Evolutionary conservation across 2,797 vertebrate species (phyloP).

Genomic region (Delichon dasypus): DNA sequence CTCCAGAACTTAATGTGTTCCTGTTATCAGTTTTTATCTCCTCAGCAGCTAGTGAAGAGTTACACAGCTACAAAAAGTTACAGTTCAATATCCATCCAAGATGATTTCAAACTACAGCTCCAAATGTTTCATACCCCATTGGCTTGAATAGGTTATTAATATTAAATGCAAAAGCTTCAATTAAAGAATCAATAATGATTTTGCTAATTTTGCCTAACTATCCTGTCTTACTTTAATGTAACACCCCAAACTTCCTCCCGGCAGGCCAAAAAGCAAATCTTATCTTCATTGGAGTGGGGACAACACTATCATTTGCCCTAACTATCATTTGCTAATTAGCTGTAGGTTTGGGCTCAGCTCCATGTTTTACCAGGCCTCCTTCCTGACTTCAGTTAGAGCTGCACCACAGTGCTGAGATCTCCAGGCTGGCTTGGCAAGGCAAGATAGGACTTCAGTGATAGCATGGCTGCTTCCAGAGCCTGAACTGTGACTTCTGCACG

Average conservation of each 20-base stretch:
- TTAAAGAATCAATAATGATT: not conserved
- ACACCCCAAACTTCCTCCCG: not conserved
- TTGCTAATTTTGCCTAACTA: not conserved
- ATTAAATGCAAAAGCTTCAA: not conserved
- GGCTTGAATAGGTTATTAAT: not conserved
- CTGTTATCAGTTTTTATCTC: not conserved
- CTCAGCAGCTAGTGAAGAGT: not conserved
- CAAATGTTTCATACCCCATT: not conserved
- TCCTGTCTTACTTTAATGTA: not conserved
- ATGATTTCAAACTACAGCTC: not conserved
- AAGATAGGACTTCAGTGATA: fast-evolving
- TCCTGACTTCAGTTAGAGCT: not conserved
- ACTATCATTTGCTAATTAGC: not conserved
- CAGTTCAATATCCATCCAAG: not conserved
- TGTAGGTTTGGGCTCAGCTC: not conserved
- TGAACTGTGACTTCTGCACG: not conserved
- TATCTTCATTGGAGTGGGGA: not conserved
- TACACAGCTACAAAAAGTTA: not conserved
- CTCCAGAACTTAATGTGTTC: not conserved
- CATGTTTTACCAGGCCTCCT: not conserved
- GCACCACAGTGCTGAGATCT: not conserved
- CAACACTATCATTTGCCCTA: not conserved
- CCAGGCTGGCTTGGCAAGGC: not conserved
- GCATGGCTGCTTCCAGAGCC: not conserved
- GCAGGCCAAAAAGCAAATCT: not conserved